Conservation (phyloP, 1,140 invertebrate species). For the Philopotamus ludificatus region DNA sequence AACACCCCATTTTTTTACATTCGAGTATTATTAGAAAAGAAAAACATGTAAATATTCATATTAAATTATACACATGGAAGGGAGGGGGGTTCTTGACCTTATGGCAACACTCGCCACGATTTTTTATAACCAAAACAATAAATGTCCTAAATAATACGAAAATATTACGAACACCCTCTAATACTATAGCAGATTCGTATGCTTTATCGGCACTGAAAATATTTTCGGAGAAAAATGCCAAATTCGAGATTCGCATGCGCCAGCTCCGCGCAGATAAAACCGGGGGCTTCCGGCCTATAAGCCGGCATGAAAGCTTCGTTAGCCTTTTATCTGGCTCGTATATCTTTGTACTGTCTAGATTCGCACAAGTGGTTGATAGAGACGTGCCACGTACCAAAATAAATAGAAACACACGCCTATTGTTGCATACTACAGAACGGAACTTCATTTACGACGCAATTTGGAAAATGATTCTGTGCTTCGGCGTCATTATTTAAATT, state of each 20-base stretch:
- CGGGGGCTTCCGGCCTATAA: neutral
- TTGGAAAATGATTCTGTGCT: too few species aligned
- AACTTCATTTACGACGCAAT: too few species aligned
- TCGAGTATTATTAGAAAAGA: too few species aligned
- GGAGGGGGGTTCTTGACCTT: neutral
- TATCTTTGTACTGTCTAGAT: neutral
- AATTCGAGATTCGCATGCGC: neutral
- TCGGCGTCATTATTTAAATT: too few species aligned
- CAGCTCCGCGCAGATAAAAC: neutral
- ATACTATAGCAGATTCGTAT: neutral
- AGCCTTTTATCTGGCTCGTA: conserved; percentile 8
- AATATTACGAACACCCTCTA: too few species aligned
- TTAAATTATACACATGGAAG: too few species aligned
- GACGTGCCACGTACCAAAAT: too few species aligned
- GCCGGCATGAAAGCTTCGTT: conserved; percentile 13
- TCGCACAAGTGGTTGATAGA: neutral
- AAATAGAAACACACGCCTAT: too few species aligned
- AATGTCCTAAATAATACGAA: too few species aligned
- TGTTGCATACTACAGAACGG: too few species aligned
- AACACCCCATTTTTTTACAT: too few species aligned
- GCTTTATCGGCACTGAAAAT: neutral
- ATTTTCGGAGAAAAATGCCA: neutral
- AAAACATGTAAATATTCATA: too few species aligned
- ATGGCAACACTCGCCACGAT: neutral
- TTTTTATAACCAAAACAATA: neutral